Percentiles rank a stretch among this genome's conserved stretches.
phyloP scores from a whole-genome alignment of 1,140 invertebrate genomes.

The Euborellia annulipes region DNA sequence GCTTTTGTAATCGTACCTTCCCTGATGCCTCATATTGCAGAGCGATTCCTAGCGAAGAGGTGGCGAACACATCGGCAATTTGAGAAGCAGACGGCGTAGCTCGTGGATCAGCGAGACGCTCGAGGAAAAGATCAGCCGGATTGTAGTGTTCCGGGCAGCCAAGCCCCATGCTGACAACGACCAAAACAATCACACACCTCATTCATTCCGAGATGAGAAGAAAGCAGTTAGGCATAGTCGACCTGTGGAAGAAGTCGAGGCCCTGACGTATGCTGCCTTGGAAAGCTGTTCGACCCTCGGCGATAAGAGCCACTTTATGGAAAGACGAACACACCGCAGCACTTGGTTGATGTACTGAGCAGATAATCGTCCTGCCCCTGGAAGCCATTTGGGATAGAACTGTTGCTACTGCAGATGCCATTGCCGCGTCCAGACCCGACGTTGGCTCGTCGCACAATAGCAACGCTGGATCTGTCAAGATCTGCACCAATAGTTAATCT shows the following conservation, averaged over 20 bases:
- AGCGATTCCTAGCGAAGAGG: no score
- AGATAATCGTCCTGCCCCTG: conserved; percentile 80
- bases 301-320: conserved; percentile 77
- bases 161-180: conserved; percentile 43
- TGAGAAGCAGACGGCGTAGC: no score
- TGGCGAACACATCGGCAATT: no score
- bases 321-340: conserved; percentile 88
- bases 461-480: conserved; percentile 84
- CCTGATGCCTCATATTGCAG: no score
- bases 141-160: conserved; percentile 79
- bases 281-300: conserved; percentile 82
- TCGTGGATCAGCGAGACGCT: conserved; percentile 50
- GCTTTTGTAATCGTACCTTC: no score
- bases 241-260: conserved; percentile 68
- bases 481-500: no score
- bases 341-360: conserved; percentile 92
- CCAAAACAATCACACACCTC: no score
- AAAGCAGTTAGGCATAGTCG: conserved; percentile 21
- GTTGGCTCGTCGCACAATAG: conserved; percentile 98
- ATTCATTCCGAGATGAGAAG: no score
- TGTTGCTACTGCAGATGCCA: conserved; percentile 77
- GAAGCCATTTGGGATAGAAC: conserved; percentile 61
- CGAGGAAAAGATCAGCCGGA: conserved; percentile 90
- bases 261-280: conserved; percentile 67
- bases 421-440: conserved; percentile 70